These are phyloP conservation scores for Polyergus mexicanus DNA, from an alignment of 1,140 invertebrate species.

Conservation along the genomic window DNA sequence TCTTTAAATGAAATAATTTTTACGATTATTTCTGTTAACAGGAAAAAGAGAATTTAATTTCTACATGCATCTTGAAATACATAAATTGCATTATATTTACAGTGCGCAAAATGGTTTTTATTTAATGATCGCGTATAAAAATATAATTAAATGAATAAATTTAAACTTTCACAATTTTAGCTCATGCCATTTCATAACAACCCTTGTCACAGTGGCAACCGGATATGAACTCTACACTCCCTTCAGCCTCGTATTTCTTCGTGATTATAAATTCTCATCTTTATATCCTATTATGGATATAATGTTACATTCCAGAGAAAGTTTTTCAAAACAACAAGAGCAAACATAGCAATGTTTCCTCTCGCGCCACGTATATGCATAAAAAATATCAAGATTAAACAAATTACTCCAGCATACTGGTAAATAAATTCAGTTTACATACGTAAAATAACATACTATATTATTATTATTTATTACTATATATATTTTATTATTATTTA, in stretches of 20 bases:
- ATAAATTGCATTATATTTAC: constrained; percentile 15
- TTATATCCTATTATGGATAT: neutral
- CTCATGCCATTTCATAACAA: neutral
- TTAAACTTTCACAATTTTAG: neutral
- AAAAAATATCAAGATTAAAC: constrained; percentile 14
- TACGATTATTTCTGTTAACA: neutral
- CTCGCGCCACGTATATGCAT: no score
- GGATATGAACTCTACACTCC: neutral
- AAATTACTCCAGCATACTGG: neutral
- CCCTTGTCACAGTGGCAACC: neutral
- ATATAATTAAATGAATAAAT: neutral
- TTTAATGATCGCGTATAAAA: neutral
- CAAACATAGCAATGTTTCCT: neutral
- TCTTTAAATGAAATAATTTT: neutral
- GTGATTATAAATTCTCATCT: constrained; percentile 37
- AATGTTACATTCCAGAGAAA: constrained; percentile 3
- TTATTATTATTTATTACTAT: no score
- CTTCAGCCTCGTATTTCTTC: constrained; percentile 28
- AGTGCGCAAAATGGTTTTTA: neutral
- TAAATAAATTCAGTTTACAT: neutral
- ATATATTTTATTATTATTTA: neutral
- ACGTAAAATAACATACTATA: neutral
- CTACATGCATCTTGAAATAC: no score
- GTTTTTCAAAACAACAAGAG: constrained; percentile 8
- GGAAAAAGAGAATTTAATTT: neutral